A percentile compares a stretch with the other conserved stretches of the same genome.
Conservation (phyloP, 2,113 vertebrate species). For the Tricholaema leucomelas region DNA sequence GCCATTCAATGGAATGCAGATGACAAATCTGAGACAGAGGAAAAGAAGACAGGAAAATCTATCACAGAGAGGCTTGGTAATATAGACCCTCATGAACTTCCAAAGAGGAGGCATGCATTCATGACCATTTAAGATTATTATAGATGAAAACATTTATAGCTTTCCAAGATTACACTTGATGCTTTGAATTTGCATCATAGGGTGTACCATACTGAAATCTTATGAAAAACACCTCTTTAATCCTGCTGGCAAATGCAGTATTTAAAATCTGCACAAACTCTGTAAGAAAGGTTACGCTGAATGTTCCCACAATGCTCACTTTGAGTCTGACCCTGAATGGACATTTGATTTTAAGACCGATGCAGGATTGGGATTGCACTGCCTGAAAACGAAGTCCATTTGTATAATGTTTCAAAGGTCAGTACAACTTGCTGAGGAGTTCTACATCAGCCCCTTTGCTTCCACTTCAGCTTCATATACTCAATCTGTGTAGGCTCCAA, state of each 20-base stretch:
- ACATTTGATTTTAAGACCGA: neutral
- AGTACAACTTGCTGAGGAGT: neutral
- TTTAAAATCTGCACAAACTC: neutral
- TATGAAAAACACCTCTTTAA: neutral
- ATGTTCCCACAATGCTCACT: neutral
- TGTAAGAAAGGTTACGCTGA: neutral
- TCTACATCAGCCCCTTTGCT: neutral
- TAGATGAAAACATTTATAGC: neutral
- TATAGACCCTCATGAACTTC: neutral
- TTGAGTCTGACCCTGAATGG: neutral
- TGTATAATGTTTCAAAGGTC: neutral
- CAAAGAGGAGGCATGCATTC: neutral
- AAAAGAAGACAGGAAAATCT: neutral
- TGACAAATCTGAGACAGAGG: neutral
- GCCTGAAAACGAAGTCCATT: neutral
- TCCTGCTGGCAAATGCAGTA: neutral
- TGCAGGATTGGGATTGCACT: neutral
- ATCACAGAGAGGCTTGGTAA: neutral
- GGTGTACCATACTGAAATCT: neutral
- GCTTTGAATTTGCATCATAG: neutral
- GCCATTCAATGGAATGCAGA: neutral
- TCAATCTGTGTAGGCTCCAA: neutral
- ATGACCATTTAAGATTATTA: neutral
- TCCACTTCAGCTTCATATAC: neutral
- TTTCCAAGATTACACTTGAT: neutral